Percentiles rank a stretch among this genome's conserved stretches.
Conservation (phyloP, 2,888 invertebrate species). For the Ditula angustiorana region DNA sequence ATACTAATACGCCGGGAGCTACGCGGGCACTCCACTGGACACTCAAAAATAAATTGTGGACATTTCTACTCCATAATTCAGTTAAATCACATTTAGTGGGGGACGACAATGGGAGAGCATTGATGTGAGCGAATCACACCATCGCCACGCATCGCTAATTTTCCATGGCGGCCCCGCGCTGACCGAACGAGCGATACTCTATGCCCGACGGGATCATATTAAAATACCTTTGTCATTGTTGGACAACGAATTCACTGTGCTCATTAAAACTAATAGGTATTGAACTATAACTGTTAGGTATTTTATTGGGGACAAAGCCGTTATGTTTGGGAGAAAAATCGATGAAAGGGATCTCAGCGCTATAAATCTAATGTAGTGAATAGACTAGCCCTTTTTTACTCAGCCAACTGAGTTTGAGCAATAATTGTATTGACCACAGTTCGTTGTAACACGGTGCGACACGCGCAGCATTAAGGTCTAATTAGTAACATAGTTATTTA, state of each 20-base stretch:
- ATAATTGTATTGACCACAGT: slow-evolving; percentile 1
- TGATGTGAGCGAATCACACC: slow-evolving; percentile 84
- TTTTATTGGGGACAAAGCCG: slow-evolving; percentile 30
- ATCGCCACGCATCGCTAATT: slow-evolving; percentile 81
- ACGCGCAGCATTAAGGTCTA: not conserved
- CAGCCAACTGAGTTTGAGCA: not conserved
- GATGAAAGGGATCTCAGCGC: slow-evolving; percentile 13
- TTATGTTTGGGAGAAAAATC: slow-evolving; percentile 32
- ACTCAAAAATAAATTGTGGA: slow-evolving; percentile 79
- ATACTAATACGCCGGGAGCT: slow-evolving; percentile 43
- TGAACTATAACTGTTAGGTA: slow-evolving; percentile 40
- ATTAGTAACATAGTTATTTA: slow-evolving; percentile 4
- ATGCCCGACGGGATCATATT: slow-evolving; percentile 50
- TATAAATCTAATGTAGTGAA: slow-evolving; percentile 23
- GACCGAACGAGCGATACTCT: slow-evolving; percentile 68
- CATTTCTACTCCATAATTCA: slow-evolving; percentile 82
- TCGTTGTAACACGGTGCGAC: slow-evolving; percentile 8
- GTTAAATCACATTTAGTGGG: slow-evolving; percentile 83
- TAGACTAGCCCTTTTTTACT: slow-evolving; percentile 12
- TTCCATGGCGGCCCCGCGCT: slow-evolving; percentile 71
- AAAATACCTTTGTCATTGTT: slow-evolving; percentile 56
- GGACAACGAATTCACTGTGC: slow-evolving; percentile 54
- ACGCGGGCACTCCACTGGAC: slow-evolving; percentile 72
- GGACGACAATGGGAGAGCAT: slow-evolving; percentile 82
- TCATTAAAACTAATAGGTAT: slow-evolving; percentile 50